Base-by-base conservation (phyloP, 1,140 invertebrate species). In the Streblospio benedicti region DNA sequence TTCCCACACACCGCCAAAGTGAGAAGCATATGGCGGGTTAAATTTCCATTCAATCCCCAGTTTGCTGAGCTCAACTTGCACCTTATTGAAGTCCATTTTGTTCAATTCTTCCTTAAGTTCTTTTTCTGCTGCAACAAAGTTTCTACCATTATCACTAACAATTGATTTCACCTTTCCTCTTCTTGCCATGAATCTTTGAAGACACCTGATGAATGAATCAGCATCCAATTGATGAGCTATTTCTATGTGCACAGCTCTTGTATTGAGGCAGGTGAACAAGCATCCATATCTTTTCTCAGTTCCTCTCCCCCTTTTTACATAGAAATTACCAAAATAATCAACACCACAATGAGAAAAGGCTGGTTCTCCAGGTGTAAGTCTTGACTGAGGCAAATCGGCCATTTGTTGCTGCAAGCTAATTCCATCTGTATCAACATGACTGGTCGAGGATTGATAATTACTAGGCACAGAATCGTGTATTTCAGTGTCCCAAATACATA, bases 111-210 rank as follows among this genome's bases (percentile, higher is more conserved):
- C 12, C 12, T 4, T 14, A n/a, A 63, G 49, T 52, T 66, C 62
- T n/a, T 20, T 30, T 41, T 64, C 52, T 0, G 67, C 61, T 9
- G 71, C 74, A 5, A 66, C 47, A 62, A 80, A 79, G 58, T 78
- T 76, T 2, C 71, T 76, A 18, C 73, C 72, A 58, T 69, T 70
- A 51, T 79, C 79, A 20, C 64, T 71, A 47, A 68, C 70, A 12
- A 78, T 64, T 44, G 69, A 35, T 6, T 31, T 38, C 2, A 70
- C 65, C 33, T 65, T 52, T 41, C 73, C 74, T 43, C 76, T 60
- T 30, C 74, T 59, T 16, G 72, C 66, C n/a, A 38, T 38, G 35
- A n/a, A 38, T n/a, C 35, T 38, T 9, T 9, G n/a, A 9, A 38
- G n/a, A 38, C 9, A 9, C 9, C n/a, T 38, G 9, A 38, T n/a